Percentiles rank a stretch among this genome's conserved stretches.
Conservation (phyloP, 92 coral and sea anemone species). For the Siderastrea radians region DNA sequence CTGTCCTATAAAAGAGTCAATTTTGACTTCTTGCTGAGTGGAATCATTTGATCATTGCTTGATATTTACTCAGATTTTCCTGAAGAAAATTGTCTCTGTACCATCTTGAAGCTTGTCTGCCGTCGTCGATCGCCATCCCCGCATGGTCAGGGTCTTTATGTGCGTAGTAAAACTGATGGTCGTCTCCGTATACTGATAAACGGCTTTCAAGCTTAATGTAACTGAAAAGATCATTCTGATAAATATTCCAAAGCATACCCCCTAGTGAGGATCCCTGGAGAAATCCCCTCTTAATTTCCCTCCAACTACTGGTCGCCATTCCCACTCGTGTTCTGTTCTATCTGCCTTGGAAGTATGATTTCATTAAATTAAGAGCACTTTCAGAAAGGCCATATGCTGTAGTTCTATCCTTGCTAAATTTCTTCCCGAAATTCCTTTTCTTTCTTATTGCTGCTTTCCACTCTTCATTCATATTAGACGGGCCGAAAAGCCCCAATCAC, state of each 20-base stretch:
- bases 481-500: no score
- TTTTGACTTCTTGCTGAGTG: background rate
- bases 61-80: no score
- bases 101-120: no score
- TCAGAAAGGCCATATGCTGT: slow-evolving; percentile 38
- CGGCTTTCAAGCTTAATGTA: background rate
- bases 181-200: slow-evolving; percentile 42
- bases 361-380: slow-evolving; percentile 38
- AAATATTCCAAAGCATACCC: slow-evolving; percentile 26
- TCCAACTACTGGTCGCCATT: slow-evolving; percentile 26
- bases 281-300: slow-evolving; percentile 7
- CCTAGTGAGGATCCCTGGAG: slow-evolving; percentile 33
- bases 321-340: slow-evolving; percentile 13
- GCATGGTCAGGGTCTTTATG: no score
- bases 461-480: background rate
- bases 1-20: slow-evolving; percentile 8
- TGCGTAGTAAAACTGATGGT: slow-evolving; percentile 34
- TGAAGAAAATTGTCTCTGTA: no score
- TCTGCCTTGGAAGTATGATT: slow-evolving; percentile 20
- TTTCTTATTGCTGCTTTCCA: slow-evolving; percentile 21
- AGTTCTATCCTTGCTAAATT: slow-evolving; percentile 3
- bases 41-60: no score
- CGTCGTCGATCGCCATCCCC: no score
- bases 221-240: slow-evolving; percentile 31
- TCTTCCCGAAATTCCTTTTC: slow-evolving; percentile 7